phyloP scores from a whole-genome alignment of 2,113 vertebrate genomes.

The Hemibagrus wyckioides region DNA sequence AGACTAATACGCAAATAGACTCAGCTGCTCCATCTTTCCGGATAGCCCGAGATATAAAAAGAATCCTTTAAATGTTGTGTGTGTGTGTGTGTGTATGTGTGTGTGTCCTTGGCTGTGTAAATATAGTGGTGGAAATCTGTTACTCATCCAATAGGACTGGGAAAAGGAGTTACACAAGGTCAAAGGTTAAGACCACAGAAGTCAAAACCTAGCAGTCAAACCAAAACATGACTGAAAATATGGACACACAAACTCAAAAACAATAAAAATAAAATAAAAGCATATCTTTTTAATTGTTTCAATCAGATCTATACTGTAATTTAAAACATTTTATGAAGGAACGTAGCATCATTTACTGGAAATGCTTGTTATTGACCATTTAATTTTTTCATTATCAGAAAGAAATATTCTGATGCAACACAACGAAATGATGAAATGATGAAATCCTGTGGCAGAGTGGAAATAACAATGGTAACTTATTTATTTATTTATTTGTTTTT shows the following conservation, averaged over 20 bases:
- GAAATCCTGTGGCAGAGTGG: background rate
- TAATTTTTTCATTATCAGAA: background rate
- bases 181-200: conserved; percentile 5
- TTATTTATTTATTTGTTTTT: too few relatives aligned
- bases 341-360: background rate
- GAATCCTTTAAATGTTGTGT: conserved; percentile 50
- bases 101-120: conserved; percentile 22
- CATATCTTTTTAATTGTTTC: background rate
- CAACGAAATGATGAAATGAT: too few relatives aligned
- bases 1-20: conserved; percentile 39
- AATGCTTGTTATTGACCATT: background rate
- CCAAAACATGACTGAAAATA: background rate
- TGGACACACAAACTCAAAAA: background rate
- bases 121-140: conserved; percentile 47
- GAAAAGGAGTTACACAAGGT: conserved; percentile 38
- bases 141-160: conserved; percentile 39
- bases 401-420: background rate
- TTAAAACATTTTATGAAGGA: background rate
- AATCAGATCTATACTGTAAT: background rate
- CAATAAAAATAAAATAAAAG: background rate
- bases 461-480: background rate
- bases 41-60: conserved; percentile 54
- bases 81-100: conserved; percentile 24
- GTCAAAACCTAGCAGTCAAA: background rate
- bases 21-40: conserved; percentile 41